Evolutionary conservation across 2,888 invertebrate genomes (phyloP).

Genomic region (Nemurella pictetii): DNA sequence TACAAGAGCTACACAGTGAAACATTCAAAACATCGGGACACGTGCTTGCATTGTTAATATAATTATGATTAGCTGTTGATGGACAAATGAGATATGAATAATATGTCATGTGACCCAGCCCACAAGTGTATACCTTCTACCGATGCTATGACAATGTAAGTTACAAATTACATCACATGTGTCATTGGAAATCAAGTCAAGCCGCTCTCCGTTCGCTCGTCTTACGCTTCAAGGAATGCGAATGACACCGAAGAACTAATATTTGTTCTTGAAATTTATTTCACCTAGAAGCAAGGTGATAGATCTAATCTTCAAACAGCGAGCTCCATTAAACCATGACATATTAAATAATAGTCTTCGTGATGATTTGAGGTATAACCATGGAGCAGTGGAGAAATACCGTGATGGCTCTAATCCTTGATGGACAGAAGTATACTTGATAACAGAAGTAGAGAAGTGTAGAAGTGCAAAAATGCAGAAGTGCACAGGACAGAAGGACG

Average conservation of each 20-base stretch:
- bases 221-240: neutral
- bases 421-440: neutral
- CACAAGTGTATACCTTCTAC: conserved; percentile 4
- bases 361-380: neutral
- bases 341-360: neutral
- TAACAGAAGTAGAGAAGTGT: neutral
- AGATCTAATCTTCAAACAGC: neutral
- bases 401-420: neutral
- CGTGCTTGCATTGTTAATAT: neutral
- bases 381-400: neutral
- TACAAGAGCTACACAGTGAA: neutral
- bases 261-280: neutral
- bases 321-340: neutral
- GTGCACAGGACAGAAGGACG: neutral
- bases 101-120: conserved; percentile 1
- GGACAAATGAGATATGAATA: conserved; percentile 29
- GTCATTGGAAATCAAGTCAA: neutral
- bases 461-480: neutral
- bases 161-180: conserved; percentile 25
- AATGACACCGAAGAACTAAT: neutral
- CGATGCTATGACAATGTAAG: conserved; percentile 24
- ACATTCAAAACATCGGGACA: neutral
- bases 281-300: neutral
- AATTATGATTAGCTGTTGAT: conserved; percentile 15
- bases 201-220: neutral